These are phyloP conservation scores for Catostylus mosaicus DNA, from an alignment of 30 jellyfish, hydroid and myxozoan species.

Conservation along the genomic window DNA sequence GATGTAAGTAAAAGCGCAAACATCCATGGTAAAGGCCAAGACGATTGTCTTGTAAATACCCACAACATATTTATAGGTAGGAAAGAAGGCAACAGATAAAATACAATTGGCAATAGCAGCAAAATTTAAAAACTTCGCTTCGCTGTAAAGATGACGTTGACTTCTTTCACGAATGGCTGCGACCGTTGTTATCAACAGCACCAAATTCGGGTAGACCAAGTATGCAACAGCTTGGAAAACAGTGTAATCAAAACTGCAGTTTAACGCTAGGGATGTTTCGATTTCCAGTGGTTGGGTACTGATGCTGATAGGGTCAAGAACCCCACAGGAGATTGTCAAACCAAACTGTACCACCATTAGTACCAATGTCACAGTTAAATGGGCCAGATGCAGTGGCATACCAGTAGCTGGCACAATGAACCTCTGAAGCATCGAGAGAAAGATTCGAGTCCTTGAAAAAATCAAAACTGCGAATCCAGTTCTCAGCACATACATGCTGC, in stretches of 20 bases:
- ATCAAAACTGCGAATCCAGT: slow-evolving; percentile 58
- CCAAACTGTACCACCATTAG: slow-evolving; percentile 37
- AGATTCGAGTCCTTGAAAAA: slow-evolving; percentile 52
- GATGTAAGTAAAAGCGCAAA: slow-evolving; percentile 73
- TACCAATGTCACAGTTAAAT: slow-evolving; percentile 31
- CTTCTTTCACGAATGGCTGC: slow-evolving; percentile 64
- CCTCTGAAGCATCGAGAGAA: slow-evolving; percentile 25
- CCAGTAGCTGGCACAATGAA: neutral
- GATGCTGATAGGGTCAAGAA: slow-evolving; percentile 23
- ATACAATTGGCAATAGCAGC: slow-evolving; percentile 78
- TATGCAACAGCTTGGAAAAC: slow-evolving; percentile 20
- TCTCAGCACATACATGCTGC: slow-evolving; percentile 14
- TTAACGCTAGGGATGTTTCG: slow-evolving; percentile 14
- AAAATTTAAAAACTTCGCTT: slow-evolving; percentile 58
- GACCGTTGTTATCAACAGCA: slow-evolving; percentile 62
- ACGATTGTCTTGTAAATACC: slow-evolving; percentile 73
- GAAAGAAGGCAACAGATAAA: slow-evolving; percentile 65
- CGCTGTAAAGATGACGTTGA: slow-evolving; percentile 7
- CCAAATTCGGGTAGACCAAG: slow-evolving; percentile 56
- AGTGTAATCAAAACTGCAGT: slow-evolving; percentile 56
- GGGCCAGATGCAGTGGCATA: slow-evolving; percentile 26
- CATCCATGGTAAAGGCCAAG: slow-evolving; percentile 66
- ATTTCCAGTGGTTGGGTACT: neutral
- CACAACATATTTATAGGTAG: slow-evolving; percentile 66
- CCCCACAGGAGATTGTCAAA: slow-evolving; percentile 32